Conservation (phyloP, 64 coral and sea anemone genomes). For the Pocillopora damicornis region DNA sequence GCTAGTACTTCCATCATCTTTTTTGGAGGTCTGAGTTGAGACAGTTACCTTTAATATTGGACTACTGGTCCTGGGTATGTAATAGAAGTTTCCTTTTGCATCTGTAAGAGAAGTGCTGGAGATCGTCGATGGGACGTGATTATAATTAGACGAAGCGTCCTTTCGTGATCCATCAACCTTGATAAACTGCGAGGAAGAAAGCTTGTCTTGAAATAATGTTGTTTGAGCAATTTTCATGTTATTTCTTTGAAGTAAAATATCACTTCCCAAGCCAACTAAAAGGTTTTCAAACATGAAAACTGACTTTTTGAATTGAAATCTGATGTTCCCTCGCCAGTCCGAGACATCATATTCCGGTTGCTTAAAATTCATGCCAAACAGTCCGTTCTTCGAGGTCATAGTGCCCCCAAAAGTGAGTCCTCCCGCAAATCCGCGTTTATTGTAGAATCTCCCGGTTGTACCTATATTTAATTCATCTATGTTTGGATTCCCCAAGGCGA, state of each 20-base stretch:
- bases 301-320: conserved; percentile 68
- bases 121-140: neutral
- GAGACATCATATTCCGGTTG: conserved; percentile 30
- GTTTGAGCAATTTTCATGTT: conserved; percentile 21
- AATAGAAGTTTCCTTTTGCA: conserved; percentile 46
- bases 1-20: neutral
- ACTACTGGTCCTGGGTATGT: conserved; percentile 20
- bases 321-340: neutral
- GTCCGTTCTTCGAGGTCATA: conserved; percentile 31
- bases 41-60: neutral
- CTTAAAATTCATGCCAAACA: conserved; percentile 68
- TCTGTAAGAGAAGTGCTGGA: neutral
- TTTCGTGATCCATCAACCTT: neutral
- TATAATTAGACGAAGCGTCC: neutral
- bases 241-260: conserved; percentile 14
- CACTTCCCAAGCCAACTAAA: conserved; percentile 50
- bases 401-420: conserved; percentile 30
- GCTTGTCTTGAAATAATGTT: conserved; percentile 74
- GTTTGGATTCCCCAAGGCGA: conserved; percentile 11
- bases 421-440: conserved; percentile 20
- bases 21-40: neutral
- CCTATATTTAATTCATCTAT: conserved; percentile 26
- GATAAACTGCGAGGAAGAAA: neutral
- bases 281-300: conserved; percentile 62
- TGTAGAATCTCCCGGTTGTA: conserved; percentile 29